Evolutionary conservation across 2,113 vertebrate species (phyloP).

Genomic region (Calidris pugnax): DNA sequence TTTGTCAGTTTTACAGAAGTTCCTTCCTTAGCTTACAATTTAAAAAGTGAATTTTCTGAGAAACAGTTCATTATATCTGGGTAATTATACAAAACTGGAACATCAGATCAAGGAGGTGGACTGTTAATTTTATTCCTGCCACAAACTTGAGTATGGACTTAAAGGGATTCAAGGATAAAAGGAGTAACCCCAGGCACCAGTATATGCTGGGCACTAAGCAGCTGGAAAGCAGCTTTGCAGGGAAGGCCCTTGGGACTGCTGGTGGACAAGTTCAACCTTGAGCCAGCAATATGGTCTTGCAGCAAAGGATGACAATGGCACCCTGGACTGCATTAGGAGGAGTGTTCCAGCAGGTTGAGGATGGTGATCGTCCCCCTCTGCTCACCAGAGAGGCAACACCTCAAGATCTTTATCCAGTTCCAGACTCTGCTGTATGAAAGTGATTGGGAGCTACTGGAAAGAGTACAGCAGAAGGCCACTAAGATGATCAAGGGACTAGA

Average conservation of each 20-base stretch:
- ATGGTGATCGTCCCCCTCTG: not conserved
- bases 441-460: not conserved
- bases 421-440: not conserved
- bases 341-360: fast-evolving
- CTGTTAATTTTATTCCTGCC: not conserved
- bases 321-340: not conserved
- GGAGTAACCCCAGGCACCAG: not conserved
- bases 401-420: not conserved
- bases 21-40: not conserved
- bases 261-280: not conserved
- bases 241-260: not conserved
- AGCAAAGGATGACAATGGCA: not conserved
- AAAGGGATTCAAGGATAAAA: not conserved
- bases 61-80: not conserved
- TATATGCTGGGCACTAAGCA: not conserved
- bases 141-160: not conserved
- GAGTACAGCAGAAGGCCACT: not conserved
- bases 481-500: not conserved
- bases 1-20: not conserved
- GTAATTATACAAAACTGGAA: not conserved
- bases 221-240: not conserved
- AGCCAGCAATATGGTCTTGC: not conserved
- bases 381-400: not conserved
- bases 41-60: not conserved
- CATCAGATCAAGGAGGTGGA: not conserved